These are phyloP conservation scores for Sceliomorpha sp. DNA, from an alignment of 2,888 invertebrate genomes.

Conservation along the genomic window DNA sequence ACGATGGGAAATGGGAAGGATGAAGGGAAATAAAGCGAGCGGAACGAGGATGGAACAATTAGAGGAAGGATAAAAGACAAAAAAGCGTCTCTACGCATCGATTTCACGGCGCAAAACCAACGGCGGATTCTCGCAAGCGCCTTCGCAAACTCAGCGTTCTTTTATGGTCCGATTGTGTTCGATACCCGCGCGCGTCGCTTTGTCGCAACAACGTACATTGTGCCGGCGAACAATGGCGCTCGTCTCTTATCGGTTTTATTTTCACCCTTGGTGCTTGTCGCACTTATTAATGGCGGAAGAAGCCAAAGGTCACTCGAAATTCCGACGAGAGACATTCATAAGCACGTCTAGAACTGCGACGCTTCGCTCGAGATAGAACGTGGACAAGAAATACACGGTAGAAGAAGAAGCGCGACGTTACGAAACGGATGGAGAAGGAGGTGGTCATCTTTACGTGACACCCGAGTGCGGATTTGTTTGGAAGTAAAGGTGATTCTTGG, in stretches of 20 bases:
- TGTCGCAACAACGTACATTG: slow-evolving; percentile 18
- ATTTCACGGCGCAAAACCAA: slow-evolving; percentile 8
- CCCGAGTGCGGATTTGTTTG: too few species aligned
- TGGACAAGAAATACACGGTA: slow-evolving; percentile 33
- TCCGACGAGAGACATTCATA: slow-evolving; percentile 12
- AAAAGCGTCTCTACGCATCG: not conserved
- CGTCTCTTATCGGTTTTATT: slow-evolving; percentile 17
- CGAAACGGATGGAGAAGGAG: too few species aligned
- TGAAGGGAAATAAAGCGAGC: slow-evolving; percentile 12
- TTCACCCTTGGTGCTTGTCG: slow-evolving; percentile 9
- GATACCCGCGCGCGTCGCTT: not conserved
- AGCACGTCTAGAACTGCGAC: slow-evolving; percentile 5
- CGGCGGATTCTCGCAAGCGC: slow-evolving; percentile 13
- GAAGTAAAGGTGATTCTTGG: too few species aligned
- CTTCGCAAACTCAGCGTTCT: not conserved
- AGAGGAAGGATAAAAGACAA: slow-evolving; percentile 13
- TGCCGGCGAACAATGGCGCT: slow-evolving; percentile 25
- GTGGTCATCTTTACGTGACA: too few species aligned
- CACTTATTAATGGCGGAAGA: slow-evolving; percentile 31
- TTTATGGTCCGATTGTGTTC: too few species aligned
- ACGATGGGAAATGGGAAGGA: slow-evolving; percentile 46
- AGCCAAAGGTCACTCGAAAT: slow-evolving; percentile 13
- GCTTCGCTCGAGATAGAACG: slow-evolving; percentile 24
- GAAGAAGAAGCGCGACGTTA: too few species aligned
- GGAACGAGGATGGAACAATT: not conserved